phyloP scores from a whole-genome alignment of 2,888 invertebrate genomes.

The Erebia epiphron region DNA sequence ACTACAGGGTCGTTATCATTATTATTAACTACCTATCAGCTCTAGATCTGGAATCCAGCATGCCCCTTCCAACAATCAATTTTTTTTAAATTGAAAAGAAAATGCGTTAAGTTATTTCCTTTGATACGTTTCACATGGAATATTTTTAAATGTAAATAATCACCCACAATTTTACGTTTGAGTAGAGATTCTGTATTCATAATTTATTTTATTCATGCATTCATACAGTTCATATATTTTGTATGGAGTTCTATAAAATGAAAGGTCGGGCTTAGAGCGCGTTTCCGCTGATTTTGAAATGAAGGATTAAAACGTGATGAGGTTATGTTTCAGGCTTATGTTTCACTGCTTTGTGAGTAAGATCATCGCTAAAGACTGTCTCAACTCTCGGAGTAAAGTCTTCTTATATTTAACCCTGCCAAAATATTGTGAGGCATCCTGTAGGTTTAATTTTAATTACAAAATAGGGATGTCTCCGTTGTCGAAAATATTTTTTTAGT shows the following conservation, averaged over 20 bases:
- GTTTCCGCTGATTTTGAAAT: constrained; percentile 18
- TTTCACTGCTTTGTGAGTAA: neutral
- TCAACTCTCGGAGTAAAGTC: neutral
- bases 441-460: too few species aligned
- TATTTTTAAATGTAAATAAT: neutral
- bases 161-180: neutral
- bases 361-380: neutral
- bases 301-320: constrained; percentile 32
- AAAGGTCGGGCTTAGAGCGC: constrained; percentile 3
- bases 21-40: too few species aligned
- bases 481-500: too few species aligned
- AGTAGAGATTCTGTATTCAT: neutral
- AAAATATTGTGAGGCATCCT: too few species aligned
- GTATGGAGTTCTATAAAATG: neutral
- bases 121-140: neutral
- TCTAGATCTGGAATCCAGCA: too few species aligned
- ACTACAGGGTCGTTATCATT: too few species aligned
- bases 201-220: neutral
- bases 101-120: too few species aligned
- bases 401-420: too few species aligned
- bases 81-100: too few species aligned
- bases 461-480: too few species aligned
- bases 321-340: constrained; percentile 26
- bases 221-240: constrained; percentile 4
- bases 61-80: too few species aligned